Evolutionary conservation across 2,113 vertebrate species (phyloP).

Genomic region (Ceyx cyanopectus): DNA sequence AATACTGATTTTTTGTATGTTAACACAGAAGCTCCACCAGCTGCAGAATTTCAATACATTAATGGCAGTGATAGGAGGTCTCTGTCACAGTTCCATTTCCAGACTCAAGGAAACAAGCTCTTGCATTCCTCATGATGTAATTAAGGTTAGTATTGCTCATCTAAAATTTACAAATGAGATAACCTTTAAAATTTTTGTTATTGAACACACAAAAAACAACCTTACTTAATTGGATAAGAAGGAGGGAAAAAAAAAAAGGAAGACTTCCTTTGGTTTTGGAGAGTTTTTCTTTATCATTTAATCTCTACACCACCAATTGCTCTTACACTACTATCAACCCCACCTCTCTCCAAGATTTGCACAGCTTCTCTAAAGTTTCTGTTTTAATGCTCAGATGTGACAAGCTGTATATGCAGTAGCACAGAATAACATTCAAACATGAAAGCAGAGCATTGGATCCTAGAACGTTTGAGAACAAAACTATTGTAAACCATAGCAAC

Average conservation of each 20-base stretch:
- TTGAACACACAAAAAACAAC: accelerated
- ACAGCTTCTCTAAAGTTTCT: not conserved
- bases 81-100: slow-evolving; percentile 96
- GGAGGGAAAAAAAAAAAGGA: not conserved
- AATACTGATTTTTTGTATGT: not conserved
- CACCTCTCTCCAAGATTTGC: not conserved
- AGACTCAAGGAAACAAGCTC: slow-evolving; percentile 96
- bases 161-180: not conserved
- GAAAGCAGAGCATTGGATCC: not conserved
- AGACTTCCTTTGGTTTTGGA: not conserved
- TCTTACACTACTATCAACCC: not conserved
- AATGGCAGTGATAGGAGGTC: slow-evolving; percentile 96
- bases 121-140: slow-evolving; percentile 89
- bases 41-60: slow-evolving; percentile 96
- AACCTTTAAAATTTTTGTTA: not conserved
- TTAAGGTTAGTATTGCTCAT: slow-evolving; percentile 84
- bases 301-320: not conserved
- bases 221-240: not conserved
- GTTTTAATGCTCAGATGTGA: not conserved
- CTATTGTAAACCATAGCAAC: not conserved
- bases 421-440: not conserved
- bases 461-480: not conserved
- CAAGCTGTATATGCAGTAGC: not conserved
- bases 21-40: slow-evolving; percentile 86
- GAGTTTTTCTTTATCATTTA: not conserved